phyloP scores from a whole-genome alignment of 2,888 invertebrate genomes.

The Hydraecia micacea region DNA sequence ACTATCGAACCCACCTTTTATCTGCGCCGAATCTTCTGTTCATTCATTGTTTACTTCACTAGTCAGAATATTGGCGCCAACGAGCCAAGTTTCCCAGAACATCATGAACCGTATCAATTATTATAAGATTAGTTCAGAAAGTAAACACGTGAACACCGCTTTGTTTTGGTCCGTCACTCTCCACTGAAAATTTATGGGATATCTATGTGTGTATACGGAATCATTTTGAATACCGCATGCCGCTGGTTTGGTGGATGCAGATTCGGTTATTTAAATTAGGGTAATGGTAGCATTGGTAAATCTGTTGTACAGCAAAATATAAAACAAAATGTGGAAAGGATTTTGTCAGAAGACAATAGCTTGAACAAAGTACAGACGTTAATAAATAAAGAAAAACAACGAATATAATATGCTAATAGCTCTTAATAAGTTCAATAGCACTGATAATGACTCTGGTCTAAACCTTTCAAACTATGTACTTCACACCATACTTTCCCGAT shows the following conservation, averaged over 20 bases:
- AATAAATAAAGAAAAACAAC: neutral
- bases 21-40: conserved; percentile 60
- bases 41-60: conserved; percentile 70
- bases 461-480: neutral
- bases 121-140: conserved; percentile 65
- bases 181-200: conserved; percentile 51
- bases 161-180: conserved; percentile 62
- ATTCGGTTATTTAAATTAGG: conserved; percentile 36
- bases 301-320: conserved; percentile 15
- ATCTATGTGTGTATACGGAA: conserved; percentile 41
- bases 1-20: conserved; percentile 55
- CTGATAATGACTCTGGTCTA: no score
- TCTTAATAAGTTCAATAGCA: neutral
- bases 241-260: conserved; percentile 8
- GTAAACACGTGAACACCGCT: conserved; percentile 61
- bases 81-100: conserved; percentile 70
- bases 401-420: no score
- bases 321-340: neutral
- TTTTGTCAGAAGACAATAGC: neutral
- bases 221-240: conserved; percentile 42
- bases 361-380: neutral
- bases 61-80: conserved; percentile 73
- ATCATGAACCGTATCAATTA: conserved; percentile 65
- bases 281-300: conserved; percentile 29
- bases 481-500: neutral